phyloP scores from a whole-genome alignment of 2,888 invertebrate genomes.

The Zygothrica quintamaculata region DNA sequence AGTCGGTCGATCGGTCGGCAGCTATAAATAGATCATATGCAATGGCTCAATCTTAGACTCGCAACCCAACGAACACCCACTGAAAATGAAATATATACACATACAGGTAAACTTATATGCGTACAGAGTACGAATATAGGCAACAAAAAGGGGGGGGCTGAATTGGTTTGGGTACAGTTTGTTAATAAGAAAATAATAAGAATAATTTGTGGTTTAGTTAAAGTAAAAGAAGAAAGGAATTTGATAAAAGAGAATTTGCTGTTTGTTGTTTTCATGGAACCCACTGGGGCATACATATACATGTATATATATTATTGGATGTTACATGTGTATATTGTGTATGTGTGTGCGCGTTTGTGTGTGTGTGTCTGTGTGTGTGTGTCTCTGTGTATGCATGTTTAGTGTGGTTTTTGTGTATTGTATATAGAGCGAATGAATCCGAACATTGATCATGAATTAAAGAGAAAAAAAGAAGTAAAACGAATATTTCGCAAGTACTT shows the following conservation, averaged over 20 bases:
- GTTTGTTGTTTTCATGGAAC: constrained; percentile 72
- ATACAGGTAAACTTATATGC: constrained; percentile 11
- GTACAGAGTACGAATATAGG: no score
- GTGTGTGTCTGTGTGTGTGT: no score
- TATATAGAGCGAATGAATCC: constrained; percentile 54
- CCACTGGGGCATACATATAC: constrained; percentile 67
- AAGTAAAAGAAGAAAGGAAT: no score
- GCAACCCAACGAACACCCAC: constrained; percentile 47
- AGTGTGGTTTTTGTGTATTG: constrained; percentile 37
- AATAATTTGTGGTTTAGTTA: no score
- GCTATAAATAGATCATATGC: constrained; percentile 69
- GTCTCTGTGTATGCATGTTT: no score
- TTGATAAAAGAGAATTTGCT: constrained; percentile 32
- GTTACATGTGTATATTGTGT: constrained; percentile 48
- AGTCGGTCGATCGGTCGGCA: constrained; percentile 70
- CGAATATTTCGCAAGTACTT: constrained; percentile 59
- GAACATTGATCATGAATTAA: constrained; percentile 57
- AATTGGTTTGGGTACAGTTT: no score
- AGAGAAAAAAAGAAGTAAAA: no score
- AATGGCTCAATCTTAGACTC: constrained; percentile 62
- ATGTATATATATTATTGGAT: constrained; percentile 74
- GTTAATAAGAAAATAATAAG: background rate
- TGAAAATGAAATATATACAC: constrained; percentile 34
- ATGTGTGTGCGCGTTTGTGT: no score
- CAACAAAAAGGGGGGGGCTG: no score